These are phyloP conservation scores for Clostera curtula DNA, from an alignment of 2,888 invertebrate genomes.

Conservation along the genomic window DNA sequence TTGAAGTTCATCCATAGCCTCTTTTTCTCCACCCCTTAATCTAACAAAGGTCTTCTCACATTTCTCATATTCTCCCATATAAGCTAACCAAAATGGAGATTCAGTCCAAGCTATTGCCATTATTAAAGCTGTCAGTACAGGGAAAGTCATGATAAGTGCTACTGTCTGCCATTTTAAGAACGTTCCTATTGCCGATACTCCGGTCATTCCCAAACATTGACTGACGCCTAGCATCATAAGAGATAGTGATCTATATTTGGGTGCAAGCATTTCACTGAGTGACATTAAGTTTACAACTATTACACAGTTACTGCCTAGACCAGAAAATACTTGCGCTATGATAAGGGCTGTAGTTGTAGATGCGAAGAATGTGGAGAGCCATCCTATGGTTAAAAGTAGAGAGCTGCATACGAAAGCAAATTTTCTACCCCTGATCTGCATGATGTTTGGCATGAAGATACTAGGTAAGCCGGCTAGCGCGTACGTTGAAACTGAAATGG, in stretches of 20 bases:
- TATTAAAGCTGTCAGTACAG: slow-evolving; percentile 9
- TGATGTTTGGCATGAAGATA: too few relatives aligned
- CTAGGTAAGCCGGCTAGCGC: too few relatives aligned
- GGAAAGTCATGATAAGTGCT: slow-evolving; percentile 12
- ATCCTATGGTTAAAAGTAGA: slow-evolving; percentile 14
- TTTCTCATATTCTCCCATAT: slow-evolving; percentile 12
- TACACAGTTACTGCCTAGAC: slow-evolving; percentile 14
- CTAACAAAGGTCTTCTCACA: slow-evolving; percentile 11
- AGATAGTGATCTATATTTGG: slow-evolving; percentile 11
- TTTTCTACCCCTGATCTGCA: slow-evolving; percentile 14
- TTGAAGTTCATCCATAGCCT: slow-evolving; percentile 13
- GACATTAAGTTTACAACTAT: slow-evolving; percentile 15
- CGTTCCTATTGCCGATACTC: slow-evolving; percentile 11
- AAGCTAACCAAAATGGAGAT: slow-evolving; percentile 19
- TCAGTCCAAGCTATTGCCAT: slow-evolving; percentile 13
- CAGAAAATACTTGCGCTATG: slow-evolving; percentile 12
- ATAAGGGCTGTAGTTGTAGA: slow-evolving; percentile 6
- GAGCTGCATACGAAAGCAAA: slow-evolving; percentile 12
- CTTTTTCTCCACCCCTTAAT: slow-evolving; percentile 15
- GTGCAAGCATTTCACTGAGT: slow-evolving; percentile 19
- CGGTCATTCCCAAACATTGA: slow-evolving; percentile 11
- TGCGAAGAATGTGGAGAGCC: slow-evolving; percentile 12
- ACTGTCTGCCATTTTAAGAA: slow-evolving; percentile 15
- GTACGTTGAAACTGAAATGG: too few relatives aligned
- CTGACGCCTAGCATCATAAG: slow-evolving; percentile 11